Evolutionary conservation across 64 coral and sea anemone genomes (phyloP).

Genomic region (Astreopora myriophthalma): DNA sequence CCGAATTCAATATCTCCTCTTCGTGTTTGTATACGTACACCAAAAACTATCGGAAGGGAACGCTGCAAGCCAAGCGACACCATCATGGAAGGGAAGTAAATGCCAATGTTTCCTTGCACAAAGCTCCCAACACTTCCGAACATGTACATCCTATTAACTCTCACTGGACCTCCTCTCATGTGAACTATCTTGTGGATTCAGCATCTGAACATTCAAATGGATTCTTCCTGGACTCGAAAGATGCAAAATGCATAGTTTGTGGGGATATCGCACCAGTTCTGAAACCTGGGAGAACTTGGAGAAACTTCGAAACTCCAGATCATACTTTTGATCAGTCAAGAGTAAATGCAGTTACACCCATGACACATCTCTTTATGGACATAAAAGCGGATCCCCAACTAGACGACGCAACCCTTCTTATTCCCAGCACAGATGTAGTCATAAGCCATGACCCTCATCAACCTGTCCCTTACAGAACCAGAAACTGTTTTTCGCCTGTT

Average conservation of each 20-base stretch:
- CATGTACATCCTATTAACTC: not conserved
- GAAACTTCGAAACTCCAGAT: slow-evolving; percentile 14
- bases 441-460: slow-evolving; percentile 45
- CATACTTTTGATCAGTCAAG: slow-evolving; percentile 52
- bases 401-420: not conserved
- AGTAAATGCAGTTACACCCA: slow-evolving; percentile 22
- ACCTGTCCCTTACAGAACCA: not conserved
- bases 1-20: no score
- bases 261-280: slow-evolving; percentile 43
- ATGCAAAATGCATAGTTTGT: slow-evolving; percentile 40
- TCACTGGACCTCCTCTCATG: slow-evolving; percentile 31
- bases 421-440: not conserved
- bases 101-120: slow-evolving; percentile 52
- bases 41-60: slow-evolving; percentile 57
- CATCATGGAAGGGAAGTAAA: slow-evolving; percentile 43
- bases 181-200: slow-evolving; percentile 28
- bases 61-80: slow-evolving; percentile 50
- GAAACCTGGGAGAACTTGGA: slow-evolving; percentile 11
- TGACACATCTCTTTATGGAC: slow-evolving; percentile 67
- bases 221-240: slow-evolving; percentile 21
- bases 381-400: not conserved
- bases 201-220: not conserved
- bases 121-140: slow-evolving; percentile 37
- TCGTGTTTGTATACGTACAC: slow-evolving; percentile 70
- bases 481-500: slow-evolving; percentile 8